Evolutionary conservation across 2,113 vertebrate species (phyloP).

Genomic region (Myrmecobius fasciatus): DNA sequence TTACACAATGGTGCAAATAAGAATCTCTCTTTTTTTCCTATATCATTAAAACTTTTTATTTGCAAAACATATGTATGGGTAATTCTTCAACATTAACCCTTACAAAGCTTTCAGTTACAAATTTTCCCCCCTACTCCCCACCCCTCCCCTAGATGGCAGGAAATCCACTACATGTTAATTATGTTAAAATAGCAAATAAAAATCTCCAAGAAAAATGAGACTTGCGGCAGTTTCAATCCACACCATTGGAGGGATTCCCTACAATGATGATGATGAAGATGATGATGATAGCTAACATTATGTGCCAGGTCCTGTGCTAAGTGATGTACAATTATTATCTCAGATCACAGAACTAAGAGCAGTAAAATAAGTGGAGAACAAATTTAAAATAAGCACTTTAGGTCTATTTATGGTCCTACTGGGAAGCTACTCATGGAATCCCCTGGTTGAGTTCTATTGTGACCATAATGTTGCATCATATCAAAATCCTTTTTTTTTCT

Average conservation of each 20-base stretch:
- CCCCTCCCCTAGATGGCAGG: no score
- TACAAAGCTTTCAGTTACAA: no score
- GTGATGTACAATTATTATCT: neutral
- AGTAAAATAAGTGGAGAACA: neutral
- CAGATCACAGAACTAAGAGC: neutral
- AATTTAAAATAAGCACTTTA: neutral
- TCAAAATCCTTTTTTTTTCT: neutral
- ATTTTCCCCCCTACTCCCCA: no score
- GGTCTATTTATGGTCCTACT: no score
- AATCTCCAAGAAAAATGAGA: neutral
- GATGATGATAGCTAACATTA: neutral
- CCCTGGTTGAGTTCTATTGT: neutral
- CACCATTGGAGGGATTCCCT: neutral
- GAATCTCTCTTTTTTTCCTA: no score
- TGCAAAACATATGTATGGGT: no score
- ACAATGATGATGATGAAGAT: neutral
- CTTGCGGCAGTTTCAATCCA: neutral
- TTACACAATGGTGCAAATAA: no score
- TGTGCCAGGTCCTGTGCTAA: neutral
- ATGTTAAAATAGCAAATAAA: no score
- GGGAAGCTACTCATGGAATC: no score
- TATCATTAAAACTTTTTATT: no score
- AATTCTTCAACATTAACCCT: no score
- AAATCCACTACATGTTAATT: no score
- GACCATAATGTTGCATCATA: neutral